Conservation (phyloP, 1,140 invertebrate genomes). For the Melitaea cinxia region DNA sequence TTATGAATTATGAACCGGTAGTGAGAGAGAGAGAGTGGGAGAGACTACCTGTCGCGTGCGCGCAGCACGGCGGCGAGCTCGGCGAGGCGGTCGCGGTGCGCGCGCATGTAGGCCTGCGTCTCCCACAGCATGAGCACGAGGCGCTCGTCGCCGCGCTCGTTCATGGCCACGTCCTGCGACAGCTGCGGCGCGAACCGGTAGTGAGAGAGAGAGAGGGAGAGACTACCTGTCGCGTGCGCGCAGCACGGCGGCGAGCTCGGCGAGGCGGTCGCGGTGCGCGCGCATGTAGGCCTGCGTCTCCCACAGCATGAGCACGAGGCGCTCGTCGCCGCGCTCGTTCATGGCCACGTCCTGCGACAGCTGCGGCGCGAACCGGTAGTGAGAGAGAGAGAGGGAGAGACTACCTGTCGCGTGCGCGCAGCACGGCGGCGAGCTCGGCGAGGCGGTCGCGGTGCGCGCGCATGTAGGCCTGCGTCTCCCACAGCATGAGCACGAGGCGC, state of each 20-base stretch:
- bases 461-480: conserved; percentile 96
- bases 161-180: conserved; percentile 91
- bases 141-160: conserved; percentile 91
- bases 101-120: conserved; percentile 92
- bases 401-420: conserved; percentile 28
- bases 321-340: conserved; percentile 92
- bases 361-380: too few species aligned
- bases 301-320: conserved; percentile 95
- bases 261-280: conserved; percentile 84
- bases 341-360: conserved; percentile 91
- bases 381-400: conserved; percentile 63
- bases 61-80: conserved; percentile 81
- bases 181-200: conserved; percentile 92
- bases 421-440: conserved; percentile 82
- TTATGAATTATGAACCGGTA: too few species aligned
- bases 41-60: conserved; percentile 3
- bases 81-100: conserved; percentile 84
- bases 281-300: conserved; percentile 94
- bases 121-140: conserved; percentile 97
- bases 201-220: conserved; percentile 66
- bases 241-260: conserved; percentile 82
- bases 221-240: conserved; percentile 6
- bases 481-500: conserved; percentile 93
- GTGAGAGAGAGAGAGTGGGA: conserved; percentile 66
- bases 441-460: conserved; percentile 85